Percentiles rank a stretch among this genome's conserved stretches.
phyloP scores from a whole-genome alignment of 2,888 invertebrate genomes.

The Bembecia ichneumoniformis region DNA sequence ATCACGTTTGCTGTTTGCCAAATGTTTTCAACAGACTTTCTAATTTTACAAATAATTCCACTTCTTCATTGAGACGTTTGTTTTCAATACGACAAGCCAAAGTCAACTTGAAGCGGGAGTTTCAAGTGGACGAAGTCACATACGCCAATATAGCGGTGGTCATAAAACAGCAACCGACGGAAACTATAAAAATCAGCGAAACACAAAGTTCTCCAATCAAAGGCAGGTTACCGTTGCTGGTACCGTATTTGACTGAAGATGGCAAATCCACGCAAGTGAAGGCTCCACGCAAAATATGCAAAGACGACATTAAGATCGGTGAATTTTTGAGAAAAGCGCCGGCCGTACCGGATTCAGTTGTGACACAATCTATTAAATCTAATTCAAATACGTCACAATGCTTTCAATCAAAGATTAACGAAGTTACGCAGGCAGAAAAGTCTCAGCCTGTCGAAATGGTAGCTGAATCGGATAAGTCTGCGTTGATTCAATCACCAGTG shows the following conservation, averaged over 20 bases:
- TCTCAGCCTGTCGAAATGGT: no score
- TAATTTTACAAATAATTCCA: conserved; percentile 13
- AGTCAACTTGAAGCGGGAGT: not conserved
- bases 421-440: no score
- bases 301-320: conserved; percentile 47
- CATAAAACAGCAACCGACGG: conserved; percentile 1
- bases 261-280: conserved; percentile 17
- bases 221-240: not conserved
- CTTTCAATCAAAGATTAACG: no score
- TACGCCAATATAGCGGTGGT: conserved; percentile 10
- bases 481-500: no score
- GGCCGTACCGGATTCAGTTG: no score
- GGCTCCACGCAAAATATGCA: conserved; percentile 39
- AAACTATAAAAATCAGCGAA: not conserved
- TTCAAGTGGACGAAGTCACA: conserved; percentile 3
- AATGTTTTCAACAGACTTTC: not conserved
- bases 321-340: no score
- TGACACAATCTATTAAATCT: no score
- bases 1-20: no score
- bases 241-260: not conserved
- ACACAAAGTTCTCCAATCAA: not conserved
- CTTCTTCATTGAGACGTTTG: conserved; percentile 6
- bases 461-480: no score
- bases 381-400: no score
- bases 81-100: conserved; percentile 9